These are phyloP conservation scores for Babyrousa celebensis DNA, from an alignment of 2,797 vertebrate species.

Conservation along the genomic window DNA sequence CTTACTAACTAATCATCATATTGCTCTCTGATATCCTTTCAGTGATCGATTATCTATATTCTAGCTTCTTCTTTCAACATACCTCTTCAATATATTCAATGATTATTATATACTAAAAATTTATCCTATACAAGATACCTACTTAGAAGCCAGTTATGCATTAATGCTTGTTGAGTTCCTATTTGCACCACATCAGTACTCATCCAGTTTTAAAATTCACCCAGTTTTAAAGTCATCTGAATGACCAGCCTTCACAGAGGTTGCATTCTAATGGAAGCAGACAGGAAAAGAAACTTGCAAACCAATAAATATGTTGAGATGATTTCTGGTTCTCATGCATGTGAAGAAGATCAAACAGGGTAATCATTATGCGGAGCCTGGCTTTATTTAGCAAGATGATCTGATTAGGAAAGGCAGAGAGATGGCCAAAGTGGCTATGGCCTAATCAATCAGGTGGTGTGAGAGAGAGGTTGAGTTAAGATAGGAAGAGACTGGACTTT, in stretches of 20 bases:
- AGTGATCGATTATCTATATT: conserved; percentile 10
- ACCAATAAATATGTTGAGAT: neutral
- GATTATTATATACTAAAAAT: conserved; percentile 42
- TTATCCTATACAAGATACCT: neutral
- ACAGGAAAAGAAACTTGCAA: neutral
- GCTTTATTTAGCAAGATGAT: neutral
- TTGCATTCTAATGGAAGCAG: neutral
- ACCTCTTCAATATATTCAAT: neutral
- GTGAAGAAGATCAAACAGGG: neutral
- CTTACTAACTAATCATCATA: neutral
- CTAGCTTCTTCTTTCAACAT: conserved; percentile 22
- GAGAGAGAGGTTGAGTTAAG: neutral
- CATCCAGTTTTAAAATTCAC: too few species aligned
- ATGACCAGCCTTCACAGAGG: neutral
- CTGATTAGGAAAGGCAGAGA: neutral
- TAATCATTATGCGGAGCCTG: neutral
- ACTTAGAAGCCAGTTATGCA: neutral
- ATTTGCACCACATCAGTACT: too few species aligned
- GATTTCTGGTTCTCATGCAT: neutral
- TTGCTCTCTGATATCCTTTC: neutral
- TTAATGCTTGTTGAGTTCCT: neutral
- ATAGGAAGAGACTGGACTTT: neutral
- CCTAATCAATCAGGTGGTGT: neutral
- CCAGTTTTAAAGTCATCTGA: neutral
- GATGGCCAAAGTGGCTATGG: neutral